These are phyloP conservation scores for Crotalus horridus DNA, from an alignment of 2,113 vertebrate species.

Conservation along the genomic window DNA sequence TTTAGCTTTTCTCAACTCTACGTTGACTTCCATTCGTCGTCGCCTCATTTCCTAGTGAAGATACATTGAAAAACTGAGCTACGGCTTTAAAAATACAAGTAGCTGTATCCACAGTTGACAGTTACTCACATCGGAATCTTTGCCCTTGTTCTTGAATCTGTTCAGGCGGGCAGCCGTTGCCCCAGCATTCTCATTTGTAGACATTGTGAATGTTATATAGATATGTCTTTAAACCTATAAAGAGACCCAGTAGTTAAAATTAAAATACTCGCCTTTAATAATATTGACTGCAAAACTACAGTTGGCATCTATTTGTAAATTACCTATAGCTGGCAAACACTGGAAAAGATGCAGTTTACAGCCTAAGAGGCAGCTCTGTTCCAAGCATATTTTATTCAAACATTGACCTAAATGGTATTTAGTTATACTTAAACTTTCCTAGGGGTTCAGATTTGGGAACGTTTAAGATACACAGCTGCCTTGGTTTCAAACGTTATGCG, in stretches of 20 bases:
- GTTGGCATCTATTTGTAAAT: background rate
- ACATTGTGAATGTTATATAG: conserved; percentile 69
- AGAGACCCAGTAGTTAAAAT: background rate
- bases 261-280: background rate
- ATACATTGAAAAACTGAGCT: background rate
- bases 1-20: conserved; percentile 89
- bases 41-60: conserved; percentile 81
- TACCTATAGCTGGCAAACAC: background rate
- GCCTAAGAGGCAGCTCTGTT: background rate
- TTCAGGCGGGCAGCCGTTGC: conserved; percentile 70
- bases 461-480: background rate
- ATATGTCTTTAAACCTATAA: background rate
- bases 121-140: conserved; percentile 77
- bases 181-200: conserved; percentile 73
- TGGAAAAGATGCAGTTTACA: background rate
- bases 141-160: conserved; percentile 95
- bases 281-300: background rate
- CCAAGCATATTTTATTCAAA: background rate
- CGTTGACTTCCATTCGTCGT: conserved; percentile 83
- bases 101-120: background rate
- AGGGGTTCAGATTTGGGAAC: background rate
- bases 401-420: background rate
- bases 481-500: background rate
- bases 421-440: background rate
- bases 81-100: accelerated